Conservation (phyloP, 2,888 invertebrate genomes). For the Acanthopleura granulata region DNA sequence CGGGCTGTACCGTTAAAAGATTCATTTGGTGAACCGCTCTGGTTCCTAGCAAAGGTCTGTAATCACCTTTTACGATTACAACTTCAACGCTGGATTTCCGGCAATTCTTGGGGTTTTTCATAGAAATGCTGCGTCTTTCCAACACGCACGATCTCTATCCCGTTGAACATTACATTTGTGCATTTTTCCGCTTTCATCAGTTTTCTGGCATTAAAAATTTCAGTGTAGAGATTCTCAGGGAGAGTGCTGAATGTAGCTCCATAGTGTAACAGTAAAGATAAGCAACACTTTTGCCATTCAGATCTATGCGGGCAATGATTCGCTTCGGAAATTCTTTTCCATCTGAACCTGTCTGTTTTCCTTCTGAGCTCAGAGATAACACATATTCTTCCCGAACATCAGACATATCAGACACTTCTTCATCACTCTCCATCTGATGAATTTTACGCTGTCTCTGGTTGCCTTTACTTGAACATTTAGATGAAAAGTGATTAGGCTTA, state of each 20-base stretch:
- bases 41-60: no score
- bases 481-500: conserved; percentile 23
- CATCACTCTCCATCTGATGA: no score
- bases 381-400: no score
- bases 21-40: conserved; percentile 27
- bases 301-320: conserved; percentile 23
- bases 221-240: conserved; percentile 23
- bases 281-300: conserved; percentile 20
- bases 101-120: conserved; percentile 26
- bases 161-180: conserved; percentile 28
- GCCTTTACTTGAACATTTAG: conserved; percentile 10
- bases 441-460: neutral
- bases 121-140: conserved; percentile 20
- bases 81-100: conserved; percentile 2
- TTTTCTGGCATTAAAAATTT: conserved; percentile 21
- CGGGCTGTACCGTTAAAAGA: conserved; percentile 26
- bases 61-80: neutral
- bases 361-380: no score
- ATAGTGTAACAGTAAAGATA: conserved; percentile 27
- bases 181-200: conserved; percentile 12
- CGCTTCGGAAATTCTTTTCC: no score
- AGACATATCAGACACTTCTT: no score
- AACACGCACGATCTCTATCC: conserved; percentile 26
- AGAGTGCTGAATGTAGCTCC: conserved; percentile 29
- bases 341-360: no score